Evolutionary conservation across 2,888 invertebrate genomes (phyloP).

Genomic region (Eutolmus rufibarbis): DNA sequence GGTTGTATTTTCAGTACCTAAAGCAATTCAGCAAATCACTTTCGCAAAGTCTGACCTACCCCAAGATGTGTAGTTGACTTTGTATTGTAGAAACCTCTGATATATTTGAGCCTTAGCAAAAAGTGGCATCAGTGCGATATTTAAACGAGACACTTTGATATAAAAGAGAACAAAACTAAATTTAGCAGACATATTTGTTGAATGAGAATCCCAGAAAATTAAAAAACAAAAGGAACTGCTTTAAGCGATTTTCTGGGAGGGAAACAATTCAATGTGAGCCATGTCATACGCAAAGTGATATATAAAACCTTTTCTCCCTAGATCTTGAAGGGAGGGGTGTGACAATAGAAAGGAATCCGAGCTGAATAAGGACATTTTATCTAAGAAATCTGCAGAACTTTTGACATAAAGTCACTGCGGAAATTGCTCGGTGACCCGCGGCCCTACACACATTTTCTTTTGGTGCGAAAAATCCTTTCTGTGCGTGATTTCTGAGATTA

Average conservation of each 20-base stretch:
- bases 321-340: slow-evolving; percentile 19
- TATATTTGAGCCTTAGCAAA: background rate
- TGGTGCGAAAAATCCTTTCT: background rate
- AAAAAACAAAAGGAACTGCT: slow-evolving; percentile 27
- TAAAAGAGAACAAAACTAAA: slow-evolving; percentile 9
- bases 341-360: slow-evolving; percentile 28
- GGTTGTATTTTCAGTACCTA: no score
- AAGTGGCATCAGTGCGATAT: background rate
- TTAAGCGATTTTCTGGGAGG: background rate
- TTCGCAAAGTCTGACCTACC: background rate
- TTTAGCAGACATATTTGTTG: slow-evolving; percentile 19
- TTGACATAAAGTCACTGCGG: slow-evolving; percentile 35
- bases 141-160: background rate
- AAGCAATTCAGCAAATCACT: no score
- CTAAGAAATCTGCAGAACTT: slow-evolving; percentile 32
- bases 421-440: slow-evolving; percentile 34
- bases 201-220: slow-evolving; percentile 14
- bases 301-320: slow-evolving; percentile 22
- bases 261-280: slow-evolving; percentile 3
- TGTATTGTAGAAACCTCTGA: background rate
- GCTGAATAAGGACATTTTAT: slow-evolving; percentile 35
- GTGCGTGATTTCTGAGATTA: background rate
- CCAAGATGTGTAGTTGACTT: background rate
- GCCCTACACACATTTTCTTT: background rate
- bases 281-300: slow-evolving; percentile 24